Conservation (phyloP, 2,888 invertebrate species). For the Chironomus tentans region DNA sequence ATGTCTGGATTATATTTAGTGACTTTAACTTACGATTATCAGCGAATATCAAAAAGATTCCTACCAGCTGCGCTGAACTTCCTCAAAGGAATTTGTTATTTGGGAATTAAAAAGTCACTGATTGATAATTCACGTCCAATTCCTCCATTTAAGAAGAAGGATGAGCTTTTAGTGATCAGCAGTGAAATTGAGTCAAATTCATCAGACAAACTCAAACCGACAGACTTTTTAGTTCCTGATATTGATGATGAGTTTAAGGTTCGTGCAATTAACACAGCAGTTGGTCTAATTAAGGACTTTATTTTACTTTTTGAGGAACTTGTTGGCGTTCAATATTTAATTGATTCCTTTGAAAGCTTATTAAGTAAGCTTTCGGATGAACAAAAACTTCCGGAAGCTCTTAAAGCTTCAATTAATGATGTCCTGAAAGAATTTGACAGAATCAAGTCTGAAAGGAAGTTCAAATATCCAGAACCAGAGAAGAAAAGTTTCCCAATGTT, state of each 20-base stretch:
- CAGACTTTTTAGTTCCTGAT: slow-evolving; percentile 47
- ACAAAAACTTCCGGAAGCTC: background rate
- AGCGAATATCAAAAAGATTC: slow-evolving; percentile 66
- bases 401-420: background rate
- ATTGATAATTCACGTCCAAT: slow-evolving; percentile 52
- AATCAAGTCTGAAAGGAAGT: slow-evolving; percentile 41
- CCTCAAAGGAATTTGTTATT: slow-evolving; percentile 62
- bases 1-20: slow-evolving; percentile 68
- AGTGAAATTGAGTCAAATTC: slow-evolving; percentile 33
- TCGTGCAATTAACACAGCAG: slow-evolving; percentile 46
- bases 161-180: slow-evolving; percentile 44
- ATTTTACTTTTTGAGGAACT: slow-evolving; percentile 36
- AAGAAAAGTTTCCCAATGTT: slow-evolving; percentile 35
- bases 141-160: slow-evolving; percentile 57
- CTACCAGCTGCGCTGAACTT: slow-evolving; percentile 74
- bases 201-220: slow-evolving; percentile 39
- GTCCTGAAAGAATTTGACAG: background rate
- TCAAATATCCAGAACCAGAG: background rate
- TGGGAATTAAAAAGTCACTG: slow-evolving; percentile 55
- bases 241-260: slow-evolving; percentile 58
- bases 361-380: background rate
- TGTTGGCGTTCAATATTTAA: slow-evolving; percentile 7
- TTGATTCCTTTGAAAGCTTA: slow-evolving; percentile 1
- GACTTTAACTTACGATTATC: slow-evolving; percentile 68
- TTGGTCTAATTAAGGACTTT: slow-evolving; percentile 52